phyloP scores from a whole-genome alignment of 2,797 vertebrate species.

The Sorex maritimensis region DNA sequence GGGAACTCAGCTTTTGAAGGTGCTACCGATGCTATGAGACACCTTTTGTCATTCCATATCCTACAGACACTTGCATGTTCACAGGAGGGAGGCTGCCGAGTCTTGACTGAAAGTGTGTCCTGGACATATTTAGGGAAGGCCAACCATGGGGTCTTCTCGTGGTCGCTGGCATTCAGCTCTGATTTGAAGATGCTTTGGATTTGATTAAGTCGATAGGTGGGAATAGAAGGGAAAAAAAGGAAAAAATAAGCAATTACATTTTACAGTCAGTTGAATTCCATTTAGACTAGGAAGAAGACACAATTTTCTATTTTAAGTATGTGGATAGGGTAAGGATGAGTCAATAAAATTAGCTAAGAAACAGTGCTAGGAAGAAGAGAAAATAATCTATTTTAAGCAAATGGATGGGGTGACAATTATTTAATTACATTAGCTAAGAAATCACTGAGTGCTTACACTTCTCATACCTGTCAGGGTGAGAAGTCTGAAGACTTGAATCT shows the following conservation, averaged over 20 bases:
- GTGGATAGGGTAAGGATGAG: conserved; percentile 58
- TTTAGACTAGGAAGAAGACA: conserved; percentile 52
- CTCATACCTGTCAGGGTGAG: neutral
- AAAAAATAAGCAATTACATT: neutral
- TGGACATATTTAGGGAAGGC: neutral
- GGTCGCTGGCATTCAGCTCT: neutral
- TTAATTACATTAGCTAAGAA: conserved; percentile 69
- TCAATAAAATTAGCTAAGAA: conserved; percentile 76
- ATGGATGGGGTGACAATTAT: conserved; percentile 43
- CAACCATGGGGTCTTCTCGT: neutral
- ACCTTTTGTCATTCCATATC: neutral
- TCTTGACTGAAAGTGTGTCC: neutral
- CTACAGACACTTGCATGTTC: neutral
- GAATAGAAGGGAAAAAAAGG: neutral
- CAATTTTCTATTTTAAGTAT: conserved; percentile 77
- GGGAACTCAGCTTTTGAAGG: conserved; percentile 28
- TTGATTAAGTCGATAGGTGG: conserved; percentile 6
- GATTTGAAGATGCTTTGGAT: conserved; percentile 4
- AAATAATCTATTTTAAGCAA: conserved; percentile 79
- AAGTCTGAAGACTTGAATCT: conserved; percentile 30
- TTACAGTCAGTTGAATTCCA: conserved; percentile 25
- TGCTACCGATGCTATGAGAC: neutral
- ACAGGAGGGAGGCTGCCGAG: neutral
- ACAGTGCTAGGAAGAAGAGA: conserved; percentile 70
- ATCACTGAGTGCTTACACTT: neutral